phyloP scores from a whole-genome alignment of 2,113 vertebrate species.

The Larimichthys polyactis region DNA sequence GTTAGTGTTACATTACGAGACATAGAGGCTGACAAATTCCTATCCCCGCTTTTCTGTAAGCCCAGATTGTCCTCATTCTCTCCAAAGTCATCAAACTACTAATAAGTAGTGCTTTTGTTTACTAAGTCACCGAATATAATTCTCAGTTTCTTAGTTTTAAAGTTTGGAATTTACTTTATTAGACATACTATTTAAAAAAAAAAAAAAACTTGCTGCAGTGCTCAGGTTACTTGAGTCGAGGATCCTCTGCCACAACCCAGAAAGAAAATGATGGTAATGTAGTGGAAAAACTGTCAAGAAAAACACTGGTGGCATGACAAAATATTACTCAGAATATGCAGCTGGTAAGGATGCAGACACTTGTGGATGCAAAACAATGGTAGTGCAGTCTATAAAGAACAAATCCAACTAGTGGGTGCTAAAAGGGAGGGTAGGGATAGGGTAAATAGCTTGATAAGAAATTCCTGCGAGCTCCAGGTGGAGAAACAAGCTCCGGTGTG shows the following conservation, averaged over 20 bases:
- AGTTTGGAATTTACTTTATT: slow-evolving; percentile 41
- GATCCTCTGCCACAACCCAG: slow-evolving; percentile 29
- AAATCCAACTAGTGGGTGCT: slow-evolving; percentile 12
- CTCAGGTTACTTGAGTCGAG: slow-evolving; percentile 30
- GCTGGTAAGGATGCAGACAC: slow-evolving; percentile 7
- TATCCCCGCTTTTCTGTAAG: slow-evolving; percentile 37
- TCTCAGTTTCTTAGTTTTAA: slow-evolving; percentile 15
- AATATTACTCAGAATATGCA: slow-evolving; percentile 42
- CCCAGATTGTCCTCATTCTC: slow-evolving; percentile 47
- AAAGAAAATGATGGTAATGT: slow-evolving; percentile 32
- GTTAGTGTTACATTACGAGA: slow-evolving; percentile 55
- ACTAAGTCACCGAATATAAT: slow-evolving; percentile 44
- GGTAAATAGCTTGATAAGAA: slow-evolving; percentile 1
- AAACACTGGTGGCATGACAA: slow-evolving; percentile 28
- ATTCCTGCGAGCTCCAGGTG: slow-evolving; percentile 15
- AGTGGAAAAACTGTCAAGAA: slow-evolving; percentile 42
- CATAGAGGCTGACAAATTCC: slow-evolving; percentile 44
- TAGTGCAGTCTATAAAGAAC: slow-evolving; percentile 11
- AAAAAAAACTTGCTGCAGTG: slow-evolving; percentile 11
- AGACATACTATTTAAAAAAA: slow-evolving; percentile 3
- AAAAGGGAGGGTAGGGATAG: neutral
- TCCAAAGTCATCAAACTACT: slow-evolving; percentile 5
- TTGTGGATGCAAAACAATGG: slow-evolving; percentile 26
- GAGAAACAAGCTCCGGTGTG: neutral
- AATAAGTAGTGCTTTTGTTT: slow-evolving; percentile 42